Percentiles rank a stretch among this genome's conserved stretches.
Evolutionary conservation across 2,113 vertebrate species (phyloP).

Genomic region (Malurus elegans): DNA sequence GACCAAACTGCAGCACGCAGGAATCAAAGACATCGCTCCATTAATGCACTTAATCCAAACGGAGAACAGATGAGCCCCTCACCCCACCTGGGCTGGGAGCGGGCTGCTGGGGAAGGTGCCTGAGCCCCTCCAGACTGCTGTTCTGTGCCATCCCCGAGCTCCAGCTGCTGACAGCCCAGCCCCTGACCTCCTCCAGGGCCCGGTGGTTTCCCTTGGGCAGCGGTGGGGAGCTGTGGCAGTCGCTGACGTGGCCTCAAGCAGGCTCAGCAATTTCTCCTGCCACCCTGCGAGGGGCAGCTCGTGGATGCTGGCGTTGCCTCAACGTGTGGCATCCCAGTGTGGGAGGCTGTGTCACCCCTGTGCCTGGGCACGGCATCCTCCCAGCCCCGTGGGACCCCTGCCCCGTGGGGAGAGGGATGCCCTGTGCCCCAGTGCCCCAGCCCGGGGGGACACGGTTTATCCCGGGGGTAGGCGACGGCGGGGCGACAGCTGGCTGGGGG

Average conservation of each 20-base stretch:
- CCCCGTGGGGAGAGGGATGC: background rate
- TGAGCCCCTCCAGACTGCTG: background rate
- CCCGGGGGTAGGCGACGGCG: background rate
- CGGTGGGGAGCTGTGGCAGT: background rate
- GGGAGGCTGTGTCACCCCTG: background rate
- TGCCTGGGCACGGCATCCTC: background rate
- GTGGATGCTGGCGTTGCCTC: background rate
- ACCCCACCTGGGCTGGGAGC: background rate
- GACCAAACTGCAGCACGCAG: background rate
- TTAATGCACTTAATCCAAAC: background rate
- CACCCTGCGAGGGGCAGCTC: background rate
- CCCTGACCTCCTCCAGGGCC: background rate
- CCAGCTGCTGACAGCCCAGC: background rate
- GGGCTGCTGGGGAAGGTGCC: background rate
- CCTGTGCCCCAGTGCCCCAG: background rate
- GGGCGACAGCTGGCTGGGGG: constrained; percentile 81
- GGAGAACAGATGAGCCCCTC: background rate
- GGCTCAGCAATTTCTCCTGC: constrained; percentile 11
- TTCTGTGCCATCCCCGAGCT: background rate
- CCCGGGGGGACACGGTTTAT: background rate
- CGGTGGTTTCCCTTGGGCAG: constrained; percentile 4
- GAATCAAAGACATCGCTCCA: background rate
- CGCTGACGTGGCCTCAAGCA: constrained; percentile 3
- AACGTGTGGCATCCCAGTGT: accelerated
- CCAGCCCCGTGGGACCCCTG: background rate